Base-by-base conservation (phyloP, 2,797 vertebrate species). In the Cirrhinus molitorella region DNA sequence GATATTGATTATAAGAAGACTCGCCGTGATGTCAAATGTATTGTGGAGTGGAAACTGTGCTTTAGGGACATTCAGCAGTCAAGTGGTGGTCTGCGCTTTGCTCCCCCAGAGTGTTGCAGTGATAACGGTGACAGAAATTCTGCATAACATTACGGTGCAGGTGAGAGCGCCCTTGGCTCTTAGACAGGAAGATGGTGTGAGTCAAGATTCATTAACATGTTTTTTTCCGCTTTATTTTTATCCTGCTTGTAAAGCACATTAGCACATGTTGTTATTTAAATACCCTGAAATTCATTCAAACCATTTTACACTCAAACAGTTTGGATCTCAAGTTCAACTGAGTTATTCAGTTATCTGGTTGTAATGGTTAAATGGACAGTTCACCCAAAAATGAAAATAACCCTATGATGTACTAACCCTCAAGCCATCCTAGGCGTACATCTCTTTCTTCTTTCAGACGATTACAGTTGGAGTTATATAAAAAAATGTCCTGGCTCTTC, bases 51-150 rank as follows among this genome's bases (percentile, higher is more conserved):
- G 31, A 53, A 53, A 55, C 19, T 53, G 63, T 3, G 14, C 78
- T 79, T 79, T 67, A 19, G 45, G 61, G 40, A 66, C 45, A 53
- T 68, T 68, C 49, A 68, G 61, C 31, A 79, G 78, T 68, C 78
- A 79, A 79, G 31, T 31, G 21, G 65, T 79, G 61, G 47, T 67
- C 77, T 68, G 31, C 4, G 61, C 47, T 79, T 68, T 77, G 57
- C 61, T 68, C 31, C 78, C 78, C 34, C 47, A 67, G 77, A 67
- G 77, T 67, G 78, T 66, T 68, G 78, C 63, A 68, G 47, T 79
- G 78, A 67, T 34, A 65, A 51, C 45, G 10, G 47, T 79, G 78
- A 68, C 75, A 65, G 75, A 40, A 65, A 65, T 78, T 17, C 75
- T 78, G 78, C 63, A 53, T 79, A 53, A 55, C 63, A 53, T 68